Base-by-base conservation (phyloP, 2,113 vertebrate genomes). In the Vulpes vulpes region DNA sequence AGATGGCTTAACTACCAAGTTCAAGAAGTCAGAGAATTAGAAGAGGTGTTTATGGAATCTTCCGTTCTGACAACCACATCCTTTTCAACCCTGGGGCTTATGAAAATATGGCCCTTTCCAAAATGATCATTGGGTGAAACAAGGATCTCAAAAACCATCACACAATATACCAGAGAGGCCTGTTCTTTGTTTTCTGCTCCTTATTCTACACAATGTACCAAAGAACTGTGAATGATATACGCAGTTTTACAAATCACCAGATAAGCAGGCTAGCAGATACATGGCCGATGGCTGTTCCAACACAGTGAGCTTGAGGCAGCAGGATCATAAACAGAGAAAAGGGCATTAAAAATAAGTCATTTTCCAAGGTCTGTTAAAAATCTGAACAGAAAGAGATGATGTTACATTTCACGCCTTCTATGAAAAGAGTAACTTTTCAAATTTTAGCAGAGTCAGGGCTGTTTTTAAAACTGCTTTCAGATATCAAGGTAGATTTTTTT, bases 331-430 rank as follows among this genome's bases (percentile, higher is more conserved):
- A 92, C 74, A 92, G 83, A 96, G 60, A 93, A 92, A 94, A 4
- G 59, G 43, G 8, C 64, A 62, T 25, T 93, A 82, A 89, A 96
- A 94, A 43, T 35, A 91, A 91, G 80, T 74, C 5, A 1, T 76
- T 96, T 83, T 35, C 91, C 89, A 80, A 83, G 85, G 35, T 95
- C 93, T 97, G 64, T 51, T 81, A 89, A 92, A 97, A 98, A 93
- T 69, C 27, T 71, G 14, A 57, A 86, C 65, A 91, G 60, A 95
- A 91, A 83, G 59, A 95, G 51, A 91, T 12, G 35, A 69, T 83
- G 74, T 51, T 92, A 73, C 16, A 93, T 81, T 86, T 80, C 62
- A 32, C 32, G 80, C n/a, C 90, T 91, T 94, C 80, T 83, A 32
- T 38, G 12, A 87, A 96, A 95, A 97, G 32, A 95, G 64, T 32